Conservation (phyloP, 2,797 vertebrate genomes). For the Silurus lanzhouensis region DNA sequence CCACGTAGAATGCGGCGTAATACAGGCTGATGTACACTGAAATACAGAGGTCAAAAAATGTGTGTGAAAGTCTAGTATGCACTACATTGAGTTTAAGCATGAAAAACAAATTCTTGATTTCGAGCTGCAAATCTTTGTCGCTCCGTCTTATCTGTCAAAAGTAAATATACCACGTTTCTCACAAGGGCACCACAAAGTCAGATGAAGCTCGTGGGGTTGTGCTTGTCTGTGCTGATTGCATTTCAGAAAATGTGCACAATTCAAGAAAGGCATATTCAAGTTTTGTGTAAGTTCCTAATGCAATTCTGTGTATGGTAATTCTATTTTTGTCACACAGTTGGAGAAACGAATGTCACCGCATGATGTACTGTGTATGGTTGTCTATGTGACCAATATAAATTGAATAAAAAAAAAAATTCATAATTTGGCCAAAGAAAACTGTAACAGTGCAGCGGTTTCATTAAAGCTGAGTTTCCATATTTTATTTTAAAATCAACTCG, state of each 20-base stretch:
- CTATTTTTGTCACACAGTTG: no score
- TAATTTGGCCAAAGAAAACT: background rate
- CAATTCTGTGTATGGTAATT: no score
- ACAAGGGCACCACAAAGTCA: conserved; percentile 49
- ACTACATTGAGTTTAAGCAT: background rate
- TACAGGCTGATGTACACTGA: conserved; percentile 91
- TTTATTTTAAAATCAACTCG: background rate
- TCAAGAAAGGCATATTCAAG: background rate
- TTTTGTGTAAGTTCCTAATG: no score
- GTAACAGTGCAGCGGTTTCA: background rate
- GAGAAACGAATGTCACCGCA: no score
- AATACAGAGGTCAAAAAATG: conserved; percentile 33
- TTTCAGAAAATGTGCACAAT: background rate
- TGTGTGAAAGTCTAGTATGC: background rate
- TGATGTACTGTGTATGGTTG: no score
- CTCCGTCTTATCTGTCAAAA: background rate
- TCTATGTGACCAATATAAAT: no score
- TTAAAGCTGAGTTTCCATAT: background rate
- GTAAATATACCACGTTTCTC: background rate
- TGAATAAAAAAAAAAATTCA: no score
- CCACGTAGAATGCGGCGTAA: conserved; percentile 85
- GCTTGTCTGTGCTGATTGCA: background rate
- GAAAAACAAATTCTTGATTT: background rate
- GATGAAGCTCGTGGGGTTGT: background rate
- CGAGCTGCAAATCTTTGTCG: background rate